These are phyloP conservation scores for Araneus ventricosus DNA, from an alignment of 1,140 invertebrate genomes.

Conservation along the genomic window DNA sequence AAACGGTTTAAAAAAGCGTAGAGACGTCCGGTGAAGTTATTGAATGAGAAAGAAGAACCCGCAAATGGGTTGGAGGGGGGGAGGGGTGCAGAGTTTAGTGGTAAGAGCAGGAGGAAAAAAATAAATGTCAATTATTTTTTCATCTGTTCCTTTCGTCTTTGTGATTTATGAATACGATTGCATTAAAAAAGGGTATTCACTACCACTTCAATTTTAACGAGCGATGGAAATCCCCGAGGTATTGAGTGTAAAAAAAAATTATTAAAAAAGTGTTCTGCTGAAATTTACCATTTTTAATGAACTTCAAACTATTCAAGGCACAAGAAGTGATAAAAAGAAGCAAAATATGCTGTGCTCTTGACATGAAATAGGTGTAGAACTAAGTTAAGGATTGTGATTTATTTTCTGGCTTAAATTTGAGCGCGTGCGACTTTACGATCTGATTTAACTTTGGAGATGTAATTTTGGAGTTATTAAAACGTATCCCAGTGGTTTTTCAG, in stretches of 20 bases:
- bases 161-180: constrained; percentile 58
- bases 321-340: background rate
- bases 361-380: background rate
- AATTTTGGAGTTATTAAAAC: background rate
- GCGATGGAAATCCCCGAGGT: constrained; percentile 6
- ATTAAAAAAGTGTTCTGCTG: background rate
- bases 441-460: constrained; percentile 13
- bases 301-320: constrained; percentile 26
- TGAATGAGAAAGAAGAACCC: background rate
- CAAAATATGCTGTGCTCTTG: background rate
- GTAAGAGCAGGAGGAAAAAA: constrained; percentile 28
- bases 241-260: background rate
- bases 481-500: background rate
- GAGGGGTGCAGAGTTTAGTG: background rate
- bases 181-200: constrained; percentile 27
- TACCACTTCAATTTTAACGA: constrained; percentile 63
- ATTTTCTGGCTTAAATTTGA: background rate
- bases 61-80: background rate
- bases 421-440: background rate
- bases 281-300: constrained; percentile 64
- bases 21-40: constrained; percentile 5
- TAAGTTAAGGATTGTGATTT: background rate
- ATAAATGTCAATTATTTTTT: constrained; percentile 68
- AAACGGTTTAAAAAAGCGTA: constrained; percentile 54
- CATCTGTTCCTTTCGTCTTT: background rate